Evolutionary conservation across 2,797 vertebrate species (phyloP), one percentile per base, ranked within the genome.

Genomic region (Galagoides demidoff): DNA sequence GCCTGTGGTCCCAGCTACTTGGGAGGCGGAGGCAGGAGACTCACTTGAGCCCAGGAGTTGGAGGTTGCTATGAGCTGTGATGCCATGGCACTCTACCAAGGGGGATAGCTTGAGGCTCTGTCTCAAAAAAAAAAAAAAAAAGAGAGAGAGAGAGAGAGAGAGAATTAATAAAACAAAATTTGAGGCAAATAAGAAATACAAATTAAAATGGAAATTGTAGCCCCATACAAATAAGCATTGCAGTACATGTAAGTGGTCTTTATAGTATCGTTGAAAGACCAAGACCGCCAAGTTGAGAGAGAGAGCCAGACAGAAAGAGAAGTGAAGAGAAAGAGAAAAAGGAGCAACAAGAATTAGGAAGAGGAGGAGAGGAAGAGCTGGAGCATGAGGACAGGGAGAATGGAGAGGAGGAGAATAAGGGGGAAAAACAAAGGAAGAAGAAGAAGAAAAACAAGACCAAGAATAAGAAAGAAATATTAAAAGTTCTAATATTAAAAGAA

Each of bases 121-220:
- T 81, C 19, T 68, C 61, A 20, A 79, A 81, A 79, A n/a, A n/a
- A n/a, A n/a, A n/a, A n/a, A n/a, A n/a, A n/a, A n/a, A n/a, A n/a
- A n/a, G n/a, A n/a, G n/a, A n/a, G n/a, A n/a, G n/a, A n/a, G n/a
- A n/a, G n/a, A n/a, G n/a, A n/a, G n/a, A 13, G 16, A 45, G 8
- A 84, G 4, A 10, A 81, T 66, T 85, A 43, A 73, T 2, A 81
- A 92, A 95, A 10, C 22, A 89, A 66, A 73, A 43, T 64, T 81
- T 61, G 29, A 22, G 13, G 2, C 20, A 29, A 93, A 43, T 49
- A 31, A 94, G 39, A 76, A 52, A 16, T 13, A 43, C 49, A 76
- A 43, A 85, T 52, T 73, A 52, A 61, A 12, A 31, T 55, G 10
- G 20, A 57, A 43, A 13, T 37, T n/a, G 2, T 52, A 49, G 45